Evolutionary conservation across 2,888 invertebrate genomes (phyloP).

Genomic region (Phrixothrix hirtus): DNA sequence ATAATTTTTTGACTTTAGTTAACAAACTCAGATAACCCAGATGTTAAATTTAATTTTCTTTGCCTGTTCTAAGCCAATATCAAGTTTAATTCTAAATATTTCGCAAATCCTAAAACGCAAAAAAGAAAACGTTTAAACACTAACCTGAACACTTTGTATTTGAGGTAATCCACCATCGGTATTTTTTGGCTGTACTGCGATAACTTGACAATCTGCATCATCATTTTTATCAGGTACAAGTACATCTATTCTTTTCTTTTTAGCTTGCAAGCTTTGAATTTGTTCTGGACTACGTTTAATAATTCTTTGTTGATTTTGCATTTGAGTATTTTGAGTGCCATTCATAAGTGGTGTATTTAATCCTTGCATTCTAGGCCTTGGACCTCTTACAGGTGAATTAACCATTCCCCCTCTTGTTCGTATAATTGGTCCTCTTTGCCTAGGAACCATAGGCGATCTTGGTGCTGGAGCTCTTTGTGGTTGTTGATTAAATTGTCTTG

Average conservation of each 20-base stretch:
- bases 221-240: slow-evolving; percentile 71
- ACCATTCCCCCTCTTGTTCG: slow-evolving; percentile 43
- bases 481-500: slow-evolving; percentile 47
- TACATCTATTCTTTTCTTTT: slow-evolving; percentile 65
- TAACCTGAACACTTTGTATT: slow-evolving; percentile 74
- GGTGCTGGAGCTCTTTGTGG: slow-evolving; percentile 26
- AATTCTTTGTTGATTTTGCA: slow-evolving; percentile 39
- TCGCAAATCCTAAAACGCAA: not conserved
- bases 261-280: slow-evolving; percentile 43
- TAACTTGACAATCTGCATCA: slow-evolving; percentile 75
- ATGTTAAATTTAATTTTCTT: too few species aligned
- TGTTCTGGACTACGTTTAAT: slow-evolving; percentile 50
- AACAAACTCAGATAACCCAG: too few species aligned
- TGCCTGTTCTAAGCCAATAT: too few species aligned
- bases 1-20: too few species aligned
- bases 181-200: slow-evolving; percentile 73
- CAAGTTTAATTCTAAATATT: not conserved
- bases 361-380: slow-evolving; percentile 33
- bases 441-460: slow-evolving; percentile 23
- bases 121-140: too few species aligned
- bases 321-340: slow-evolving; percentile 15
- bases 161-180: slow-evolving; percentile 68
- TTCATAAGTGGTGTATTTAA: slow-evolving; percentile 3
- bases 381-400: slow-evolving; percentile 33
- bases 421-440: slow-evolving; percentile 32